Conservation (phyloP, 2,113 vertebrate species). For the Eurypyga helias region DNA sequence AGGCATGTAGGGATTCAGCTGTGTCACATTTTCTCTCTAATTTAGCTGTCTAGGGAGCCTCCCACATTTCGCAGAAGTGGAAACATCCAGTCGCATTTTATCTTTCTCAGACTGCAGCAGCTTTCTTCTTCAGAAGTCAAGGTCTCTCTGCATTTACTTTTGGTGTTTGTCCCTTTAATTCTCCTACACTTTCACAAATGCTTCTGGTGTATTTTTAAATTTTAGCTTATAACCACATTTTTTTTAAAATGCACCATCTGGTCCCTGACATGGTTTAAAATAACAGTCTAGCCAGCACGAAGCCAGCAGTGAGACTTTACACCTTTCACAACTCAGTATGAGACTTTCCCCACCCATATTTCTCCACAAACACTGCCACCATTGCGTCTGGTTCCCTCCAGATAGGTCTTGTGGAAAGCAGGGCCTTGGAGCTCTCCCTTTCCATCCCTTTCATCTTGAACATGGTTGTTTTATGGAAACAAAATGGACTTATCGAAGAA, state of each 20-base stretch:
- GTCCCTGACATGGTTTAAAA: slow-evolving; percentile 41
- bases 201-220: slow-evolving; percentile 32
- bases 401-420: background rate
- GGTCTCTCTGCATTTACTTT: background rate
- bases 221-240: slow-evolving; percentile 32
- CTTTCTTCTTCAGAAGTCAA: background rate
- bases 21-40: slow-evolving; percentile 25
- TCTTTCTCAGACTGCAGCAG: background rate
- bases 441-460: background rate
- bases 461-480: background rate
- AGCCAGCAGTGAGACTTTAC: background rate
- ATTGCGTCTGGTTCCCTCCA: rapidly evolving
- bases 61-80: background rate
- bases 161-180: slow-evolving; percentile 50
- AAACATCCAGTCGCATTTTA: slow-evolving; percentile 13
- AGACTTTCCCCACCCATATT: background rate
- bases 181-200: background rate
- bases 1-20: background rate
- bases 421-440: background rate
- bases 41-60: slow-evolving; percentile 19
- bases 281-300: background rate
- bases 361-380: background rate
- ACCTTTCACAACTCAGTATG: background rate
- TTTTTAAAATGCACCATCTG: slow-evolving; percentile 20
- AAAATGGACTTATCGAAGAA: slow-evolving; percentile 4